Base-by-base conservation (phyloP, 2,113 vertebrate genomes). In the Campylomormyrus numenius region DNA sequence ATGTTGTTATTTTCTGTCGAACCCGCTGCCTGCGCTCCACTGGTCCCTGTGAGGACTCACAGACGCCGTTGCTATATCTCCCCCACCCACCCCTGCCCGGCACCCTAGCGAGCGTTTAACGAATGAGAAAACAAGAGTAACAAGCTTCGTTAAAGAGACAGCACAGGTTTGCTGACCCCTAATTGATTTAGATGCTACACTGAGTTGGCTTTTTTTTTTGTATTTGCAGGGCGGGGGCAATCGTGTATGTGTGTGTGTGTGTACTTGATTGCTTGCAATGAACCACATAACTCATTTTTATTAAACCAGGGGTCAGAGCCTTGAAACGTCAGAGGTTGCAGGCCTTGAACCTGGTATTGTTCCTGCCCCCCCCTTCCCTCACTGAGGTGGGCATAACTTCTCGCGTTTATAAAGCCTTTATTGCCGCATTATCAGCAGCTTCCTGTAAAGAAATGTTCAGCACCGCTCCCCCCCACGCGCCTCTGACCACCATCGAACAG, bases 81-180 rank as follows among this genome's bases (percentile, higher is more conserved):
- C 88, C 90, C 13, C 70, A 5, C 70, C 27, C 70, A 39, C 70
- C 27, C 3, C 10, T 35, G 31, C 70, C 90, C 89, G n/a, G 86
- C 92, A 92, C 93, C 86, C 84, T 92, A 91, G 90, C 66, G 53
- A 92, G 91, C 92, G 87, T 90, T 90, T 94, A 94, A 95, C 94
- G 93, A 94, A 94, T 91, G 92, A 92, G 90, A 93, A 91, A 92
- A 91, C 91, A 91, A 93, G 91, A 93, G 93, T 91, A 95, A 94
- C 92, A 94, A 95, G 94, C 92, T 93, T 96, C 88, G 95, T 95
- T 96, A 96, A 94, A 95, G 92, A 93, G 93, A 94, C 93, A 93
- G 93, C 92, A 92, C 93, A 94, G 93, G 89, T 94, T 93, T 91
- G 91, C 90, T 85, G 48, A 92, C 62, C 90, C 91, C 91, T 94